Conservation (phyloP, 2,797 vertebrate genomes). For the Graptemys geographica region DNA sequence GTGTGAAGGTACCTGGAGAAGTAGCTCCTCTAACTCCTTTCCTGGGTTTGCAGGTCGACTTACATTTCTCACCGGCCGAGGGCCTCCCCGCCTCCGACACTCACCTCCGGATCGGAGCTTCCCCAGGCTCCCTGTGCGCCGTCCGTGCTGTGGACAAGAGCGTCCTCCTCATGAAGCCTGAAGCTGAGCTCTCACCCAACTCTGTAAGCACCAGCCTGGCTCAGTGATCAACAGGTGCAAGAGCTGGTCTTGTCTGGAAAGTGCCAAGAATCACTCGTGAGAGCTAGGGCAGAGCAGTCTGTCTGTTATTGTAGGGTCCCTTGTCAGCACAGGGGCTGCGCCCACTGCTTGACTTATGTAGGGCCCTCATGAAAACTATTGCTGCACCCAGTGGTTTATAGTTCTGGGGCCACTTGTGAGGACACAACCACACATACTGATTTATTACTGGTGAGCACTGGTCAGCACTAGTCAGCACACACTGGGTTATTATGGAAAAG, state of each 20-base stretch:
- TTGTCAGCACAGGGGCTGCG: neutral
- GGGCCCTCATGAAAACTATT: neutral
- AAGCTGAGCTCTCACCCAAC: slow-evolving; percentile 81
- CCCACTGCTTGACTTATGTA: neutral
- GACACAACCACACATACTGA: neutral
- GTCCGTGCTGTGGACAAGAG: slow-evolving; percentile 90
- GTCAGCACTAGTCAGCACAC: neutral
- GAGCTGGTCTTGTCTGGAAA: neutral
- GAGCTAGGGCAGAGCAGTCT: neutral
- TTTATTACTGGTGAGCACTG: neutral
- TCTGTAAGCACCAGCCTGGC: slow-evolving; percentile 76
- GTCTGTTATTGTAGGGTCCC: neutral
- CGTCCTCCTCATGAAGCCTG: slow-evolving; percentile 83
- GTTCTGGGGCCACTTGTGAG: neutral
- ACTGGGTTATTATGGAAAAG: neutral
- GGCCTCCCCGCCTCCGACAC: slow-evolving; percentile 81
- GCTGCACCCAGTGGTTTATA: neutral
- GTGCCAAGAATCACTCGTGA: neutral
- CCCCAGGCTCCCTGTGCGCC: slow-evolving; percentile 88
- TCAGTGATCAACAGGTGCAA: neutral
- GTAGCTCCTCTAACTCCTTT: neutral
- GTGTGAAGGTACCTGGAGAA: neutral
- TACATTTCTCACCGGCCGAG: slow-evolving; percentile 82
- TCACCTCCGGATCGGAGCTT: slow-evolving; percentile 79
- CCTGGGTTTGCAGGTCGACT: slow-evolving; percentile 81